Conservation (phyloP, 2,797 vertebrate species). For the Tapera naevia region DNA sequence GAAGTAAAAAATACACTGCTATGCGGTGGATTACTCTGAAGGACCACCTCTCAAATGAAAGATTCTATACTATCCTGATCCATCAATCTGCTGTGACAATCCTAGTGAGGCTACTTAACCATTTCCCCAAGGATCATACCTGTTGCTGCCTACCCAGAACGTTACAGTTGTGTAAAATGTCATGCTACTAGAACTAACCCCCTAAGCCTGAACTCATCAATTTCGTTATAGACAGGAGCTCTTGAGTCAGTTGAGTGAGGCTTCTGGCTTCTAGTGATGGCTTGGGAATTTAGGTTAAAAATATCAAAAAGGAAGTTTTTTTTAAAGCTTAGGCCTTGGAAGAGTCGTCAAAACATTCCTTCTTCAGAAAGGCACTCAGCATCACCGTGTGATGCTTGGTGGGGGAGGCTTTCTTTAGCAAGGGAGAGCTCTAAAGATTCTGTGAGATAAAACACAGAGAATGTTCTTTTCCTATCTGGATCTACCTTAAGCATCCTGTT, state of each 20-base stretch:
- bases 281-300: background rate
- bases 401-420: background rate
- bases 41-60: background rate
- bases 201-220: background rate
- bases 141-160: background rate
- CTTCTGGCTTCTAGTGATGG: background rate
- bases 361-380: background rate
- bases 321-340: background rate
- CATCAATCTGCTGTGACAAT: background rate
- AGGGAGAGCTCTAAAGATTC: background rate
- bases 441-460: background rate
- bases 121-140: background rate
- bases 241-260: background rate
- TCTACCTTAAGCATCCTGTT: background rate
- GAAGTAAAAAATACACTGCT: background rate
- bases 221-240: background rate
- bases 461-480: background rate
- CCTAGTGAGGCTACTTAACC: background rate
- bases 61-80: background rate
- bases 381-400: background rate
- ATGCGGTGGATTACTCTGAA: background rate
- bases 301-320: background rate
- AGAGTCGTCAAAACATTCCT: background rate
- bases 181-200: background rate
- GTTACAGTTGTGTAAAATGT: background rate